These are phyloP conservation scores for Oscheius sp. DNA, from an alignment of 2,888 invertebrate species.

Conservation along the genomic window DNA sequence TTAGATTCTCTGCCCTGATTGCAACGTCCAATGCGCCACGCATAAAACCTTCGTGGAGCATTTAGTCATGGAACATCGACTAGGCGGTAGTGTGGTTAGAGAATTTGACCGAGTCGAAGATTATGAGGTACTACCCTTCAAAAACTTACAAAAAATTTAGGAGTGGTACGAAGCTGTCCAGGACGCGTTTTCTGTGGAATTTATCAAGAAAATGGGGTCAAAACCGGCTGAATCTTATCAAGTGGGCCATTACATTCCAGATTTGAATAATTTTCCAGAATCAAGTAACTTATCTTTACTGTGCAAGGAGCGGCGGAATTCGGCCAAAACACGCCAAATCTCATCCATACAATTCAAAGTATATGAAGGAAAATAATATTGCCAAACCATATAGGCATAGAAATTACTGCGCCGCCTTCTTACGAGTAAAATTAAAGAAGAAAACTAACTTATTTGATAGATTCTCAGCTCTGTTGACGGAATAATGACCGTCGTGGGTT, in stretches of 20 bases:
- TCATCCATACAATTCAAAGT: slow-evolving; percentile 6
- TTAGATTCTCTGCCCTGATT: slow-evolving; percentile 40
- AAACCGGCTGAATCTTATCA: slow-evolving; percentile 36
- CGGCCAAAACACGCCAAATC: slow-evolving; percentile 23
- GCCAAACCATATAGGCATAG: slow-evolving; percentile 14
- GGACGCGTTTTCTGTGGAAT: slow-evolving; percentile 44
- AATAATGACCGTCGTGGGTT: slow-evolving; percentile 43
- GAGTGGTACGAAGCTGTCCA: slow-evolving; percentile 50
- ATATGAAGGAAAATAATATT: slow-evolving; percentile 16
- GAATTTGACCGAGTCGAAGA: slow-evolving; percentile 38
- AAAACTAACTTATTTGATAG: background rate
- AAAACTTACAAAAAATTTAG: slow-evolving; percentile 11
- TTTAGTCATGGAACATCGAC: slow-evolving; percentile 36
- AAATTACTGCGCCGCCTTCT: slow-evolving; percentile 41
- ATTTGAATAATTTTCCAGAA: background rate
- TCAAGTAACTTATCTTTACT: slow-evolving; percentile 41
- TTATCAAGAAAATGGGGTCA: slow-evolving; percentile 40
- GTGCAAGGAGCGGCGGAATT: slow-evolving; percentile 34
- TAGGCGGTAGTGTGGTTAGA: slow-evolving; percentile 40
- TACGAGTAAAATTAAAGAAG: slow-evolving; percentile 26
- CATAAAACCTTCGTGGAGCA: slow-evolving; percentile 46
- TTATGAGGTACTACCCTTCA: slow-evolving; percentile 40
- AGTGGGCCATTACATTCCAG: background rate
- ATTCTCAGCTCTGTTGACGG: too few species aligned
- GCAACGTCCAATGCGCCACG: slow-evolving; percentile 28